Percentiles rank a stretch among this genome's conserved stretches.
Conservation (phyloP, 2,888 invertebrate species). For the Tiliacea citrago region DNA sequence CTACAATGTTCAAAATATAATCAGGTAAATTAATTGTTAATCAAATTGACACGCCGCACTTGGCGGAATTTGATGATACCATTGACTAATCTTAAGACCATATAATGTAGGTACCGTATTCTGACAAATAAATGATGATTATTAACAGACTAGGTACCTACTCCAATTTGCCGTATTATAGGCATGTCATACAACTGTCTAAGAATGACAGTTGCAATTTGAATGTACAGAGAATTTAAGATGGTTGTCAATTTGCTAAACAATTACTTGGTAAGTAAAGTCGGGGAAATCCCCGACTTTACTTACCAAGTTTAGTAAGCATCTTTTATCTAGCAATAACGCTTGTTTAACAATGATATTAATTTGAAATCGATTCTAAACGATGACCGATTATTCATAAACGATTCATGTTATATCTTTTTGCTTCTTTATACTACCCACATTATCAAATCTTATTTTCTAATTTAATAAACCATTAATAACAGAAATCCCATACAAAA, state of each 20-base stretch:
- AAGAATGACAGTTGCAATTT: not conserved
- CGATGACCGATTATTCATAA: not conserved
- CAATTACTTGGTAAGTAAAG: no score
- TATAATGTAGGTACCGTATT: no score
- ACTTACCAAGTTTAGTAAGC: not conserved
- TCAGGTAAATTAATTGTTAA: not conserved
- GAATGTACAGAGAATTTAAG: not conserved
- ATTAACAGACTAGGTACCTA: not conserved
- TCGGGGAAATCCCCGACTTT: not conserved
- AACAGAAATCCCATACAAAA: slow-evolving; percentile 48
- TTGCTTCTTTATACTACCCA: not conserved
- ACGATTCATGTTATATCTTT: not conserved
- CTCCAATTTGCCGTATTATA: no score
- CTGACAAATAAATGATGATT: no score
- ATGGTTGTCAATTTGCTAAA: not conserved
- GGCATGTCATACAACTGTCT: not conserved
- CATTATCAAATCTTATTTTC: slow-evolving; percentile 29
- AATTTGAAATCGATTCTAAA: not conserved
- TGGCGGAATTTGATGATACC: no score
- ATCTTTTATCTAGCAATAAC: not conserved
- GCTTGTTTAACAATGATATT: not conserved
- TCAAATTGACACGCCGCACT: not conserved
- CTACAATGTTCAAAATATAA: not conserved
- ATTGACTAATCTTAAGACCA: no score
- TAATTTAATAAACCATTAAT: slow-evolving; percentile 62